Conservation (phyloP, 2,888 invertebrate species). For the Diogma glabrata region DNA sequence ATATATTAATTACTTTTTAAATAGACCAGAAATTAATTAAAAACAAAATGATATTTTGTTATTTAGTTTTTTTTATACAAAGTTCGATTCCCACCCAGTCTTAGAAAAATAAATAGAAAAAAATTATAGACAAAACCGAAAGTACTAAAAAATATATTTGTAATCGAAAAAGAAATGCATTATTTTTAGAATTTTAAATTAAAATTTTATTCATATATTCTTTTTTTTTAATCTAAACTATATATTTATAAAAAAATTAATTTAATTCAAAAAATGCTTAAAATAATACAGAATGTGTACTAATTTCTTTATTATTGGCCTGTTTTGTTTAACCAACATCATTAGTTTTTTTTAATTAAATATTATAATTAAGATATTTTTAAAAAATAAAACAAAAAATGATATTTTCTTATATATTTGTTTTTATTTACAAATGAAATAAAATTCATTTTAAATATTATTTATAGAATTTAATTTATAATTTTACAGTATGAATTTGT, state of each 20-base stretch:
- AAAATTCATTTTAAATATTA: too few species aligned
- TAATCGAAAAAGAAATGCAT: too few species aligned
- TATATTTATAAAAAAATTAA: constrained; percentile 3
- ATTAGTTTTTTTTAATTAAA: constrained; percentile 6
- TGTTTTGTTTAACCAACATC: constrained; percentile 7
- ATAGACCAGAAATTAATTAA: too few species aligned
- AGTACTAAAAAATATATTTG: too few species aligned
- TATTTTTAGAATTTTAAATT: too few species aligned
- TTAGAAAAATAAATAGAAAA: too few species aligned
- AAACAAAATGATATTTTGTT: too few species aligned
- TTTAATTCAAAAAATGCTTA: constrained; percentile 6
- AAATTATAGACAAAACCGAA: too few species aligned
- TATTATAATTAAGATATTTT: constrained; percentile 7
- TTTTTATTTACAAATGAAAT: constrained; percentile 8
- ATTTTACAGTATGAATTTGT: constrained; percentile 1
- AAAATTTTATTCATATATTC: neutral
- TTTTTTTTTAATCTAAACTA: neutral
- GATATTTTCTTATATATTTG: neutral
- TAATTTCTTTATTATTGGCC: constrained; percentile 4
- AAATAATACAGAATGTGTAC: constrained; percentile 3
- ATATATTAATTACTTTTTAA: too few species aligned
- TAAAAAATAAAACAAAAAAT: constrained; percentile 4
- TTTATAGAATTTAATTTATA: too few species aligned
- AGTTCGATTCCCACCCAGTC: too few species aligned
- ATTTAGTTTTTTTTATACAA: too few species aligned